Evolutionary conservation across 2,888 invertebrate species (phyloP).

Genomic region (Galerucella nymphaeae): DNA sequence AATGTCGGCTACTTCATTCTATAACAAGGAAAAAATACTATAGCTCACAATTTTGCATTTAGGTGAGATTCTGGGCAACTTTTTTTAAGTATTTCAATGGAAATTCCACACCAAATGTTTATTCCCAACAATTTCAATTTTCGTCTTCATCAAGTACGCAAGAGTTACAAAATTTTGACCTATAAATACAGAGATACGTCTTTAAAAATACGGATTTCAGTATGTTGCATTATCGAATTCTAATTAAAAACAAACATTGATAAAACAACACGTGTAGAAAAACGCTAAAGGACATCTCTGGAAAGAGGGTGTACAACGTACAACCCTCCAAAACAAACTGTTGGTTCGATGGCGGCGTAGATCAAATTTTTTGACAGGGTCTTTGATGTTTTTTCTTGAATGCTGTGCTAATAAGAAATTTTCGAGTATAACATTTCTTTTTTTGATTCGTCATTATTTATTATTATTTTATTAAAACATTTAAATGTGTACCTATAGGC

Average conservation of each 20-base stretch:
- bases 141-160: too few species aligned
- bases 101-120: too few species aligned
- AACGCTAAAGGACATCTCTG: constrained; percentile 26
- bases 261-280: constrained; percentile 40
- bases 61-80: too few species aligned
- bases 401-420: too few species aligned
- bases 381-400: too few species aligned
- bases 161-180: constrained; percentile 23
- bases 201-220: constrained; percentile 26
- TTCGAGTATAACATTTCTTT: too few species aligned
- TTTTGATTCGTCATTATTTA: too few species aligned
- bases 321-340: constrained; percentile 1
- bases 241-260: constrained; percentile 38
- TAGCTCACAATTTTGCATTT: neutral
- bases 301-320: constrained; percentile 5
- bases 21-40: constrained; percentile 45
- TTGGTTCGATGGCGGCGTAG: constrained; percentile 17
- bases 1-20: constrained; percentile 58
- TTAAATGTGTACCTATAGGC: too few species aligned
- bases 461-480: too few species aligned
- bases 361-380: neutral
- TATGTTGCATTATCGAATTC: constrained; percentile 15
- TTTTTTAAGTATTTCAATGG: too few species aligned
- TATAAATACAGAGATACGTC: constrained; percentile 24
- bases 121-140: too few species aligned